phyloP scores from a whole-genome alignment of 2,113 vertebrate species.

The Nannospalax galili region DNA sequence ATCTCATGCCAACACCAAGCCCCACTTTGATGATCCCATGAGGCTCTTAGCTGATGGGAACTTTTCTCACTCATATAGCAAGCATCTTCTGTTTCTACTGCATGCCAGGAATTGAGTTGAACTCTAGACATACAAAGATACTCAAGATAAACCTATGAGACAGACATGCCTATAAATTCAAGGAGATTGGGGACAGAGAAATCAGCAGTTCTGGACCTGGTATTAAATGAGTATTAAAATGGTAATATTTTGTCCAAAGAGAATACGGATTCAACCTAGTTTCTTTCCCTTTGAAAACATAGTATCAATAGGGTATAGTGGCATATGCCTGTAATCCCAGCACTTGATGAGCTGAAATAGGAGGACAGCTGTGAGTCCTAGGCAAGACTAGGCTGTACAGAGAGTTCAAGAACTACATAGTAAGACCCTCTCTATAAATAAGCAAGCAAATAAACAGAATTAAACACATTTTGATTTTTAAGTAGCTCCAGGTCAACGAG shows the following conservation, averaged over 20 bases:
- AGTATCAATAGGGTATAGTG: neutral
- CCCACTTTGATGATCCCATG: neutral
- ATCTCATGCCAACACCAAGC: neutral
- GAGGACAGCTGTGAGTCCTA: neutral
- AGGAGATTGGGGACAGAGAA: neutral
- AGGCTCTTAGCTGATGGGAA: neutral
- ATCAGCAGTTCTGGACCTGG: neutral
- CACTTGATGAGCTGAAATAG: neutral
- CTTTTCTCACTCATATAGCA: neutral
- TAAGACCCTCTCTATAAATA: neutral
- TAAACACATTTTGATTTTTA: neutral
- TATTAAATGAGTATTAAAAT: neutral
- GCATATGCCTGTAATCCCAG: neutral
- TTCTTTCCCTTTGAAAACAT: conserved; percentile 9
- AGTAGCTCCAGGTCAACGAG: neutral
- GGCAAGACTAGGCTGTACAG: neutral
- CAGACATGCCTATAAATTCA: neutral
- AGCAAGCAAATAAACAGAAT: neutral
- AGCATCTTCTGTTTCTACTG: neutral
- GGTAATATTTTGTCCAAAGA: neutral
- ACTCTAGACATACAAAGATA: neutral
- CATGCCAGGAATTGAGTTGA: neutral
- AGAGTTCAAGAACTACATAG: neutral
- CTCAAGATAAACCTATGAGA: neutral
- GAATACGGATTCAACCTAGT: neutral